These are phyloP conservation scores for Amblyteles armatorius DNA, from an alignment of 2,888 invertebrate genomes.

Conservation along the genomic window DNA sequence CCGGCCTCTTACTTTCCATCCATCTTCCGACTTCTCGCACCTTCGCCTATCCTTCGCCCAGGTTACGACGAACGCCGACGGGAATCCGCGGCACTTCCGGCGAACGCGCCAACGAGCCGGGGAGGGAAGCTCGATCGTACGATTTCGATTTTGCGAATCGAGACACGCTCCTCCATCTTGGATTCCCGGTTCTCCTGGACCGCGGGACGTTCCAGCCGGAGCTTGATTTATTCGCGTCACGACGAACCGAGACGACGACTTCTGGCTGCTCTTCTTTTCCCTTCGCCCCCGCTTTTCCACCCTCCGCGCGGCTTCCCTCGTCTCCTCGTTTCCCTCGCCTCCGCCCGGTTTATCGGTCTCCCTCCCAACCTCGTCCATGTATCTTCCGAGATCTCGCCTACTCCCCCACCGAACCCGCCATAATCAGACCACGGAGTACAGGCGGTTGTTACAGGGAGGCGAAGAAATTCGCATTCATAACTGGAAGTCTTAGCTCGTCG, in stretches of 20 bases:
- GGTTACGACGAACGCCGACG: background rate
- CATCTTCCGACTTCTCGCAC: background rate
- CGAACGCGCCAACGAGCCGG: conserved; percentile 19
- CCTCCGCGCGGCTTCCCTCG: conserved; percentile 25
- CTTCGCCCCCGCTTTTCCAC: conserved; percentile 63
- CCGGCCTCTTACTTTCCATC: background rate
- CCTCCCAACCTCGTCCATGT: conserved; percentile 3
- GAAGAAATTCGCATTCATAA: conserved; percentile 83
- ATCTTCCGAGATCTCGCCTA: background rate
- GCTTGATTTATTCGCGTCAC: conserved; percentile 82
- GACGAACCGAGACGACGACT: conserved; percentile 68
- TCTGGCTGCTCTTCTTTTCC: conserved; percentile 45
- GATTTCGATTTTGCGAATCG: conserved; percentile 64
- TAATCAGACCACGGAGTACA: conserved; percentile 76
- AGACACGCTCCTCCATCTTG: conserved; percentile 63
- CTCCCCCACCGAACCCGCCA: conserved; percentile 67
- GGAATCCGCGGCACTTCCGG: conserved; percentile 10
- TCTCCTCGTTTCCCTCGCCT: conserved; percentile 9
- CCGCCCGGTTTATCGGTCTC: conserved; percentile 6
- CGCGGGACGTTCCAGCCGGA: conserved; percentile 67
- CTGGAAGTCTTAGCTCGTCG: conserved; percentile 69
- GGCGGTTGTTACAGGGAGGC: conserved; percentile 52
- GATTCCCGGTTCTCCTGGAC: background rate
- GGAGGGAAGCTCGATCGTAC: conserved; percentile 8
- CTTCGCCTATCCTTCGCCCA: background rate